phyloP scores from a whole-genome alignment of 2,797 vertebrate species.

The Cryptoblepharus egeriae region DNA sequence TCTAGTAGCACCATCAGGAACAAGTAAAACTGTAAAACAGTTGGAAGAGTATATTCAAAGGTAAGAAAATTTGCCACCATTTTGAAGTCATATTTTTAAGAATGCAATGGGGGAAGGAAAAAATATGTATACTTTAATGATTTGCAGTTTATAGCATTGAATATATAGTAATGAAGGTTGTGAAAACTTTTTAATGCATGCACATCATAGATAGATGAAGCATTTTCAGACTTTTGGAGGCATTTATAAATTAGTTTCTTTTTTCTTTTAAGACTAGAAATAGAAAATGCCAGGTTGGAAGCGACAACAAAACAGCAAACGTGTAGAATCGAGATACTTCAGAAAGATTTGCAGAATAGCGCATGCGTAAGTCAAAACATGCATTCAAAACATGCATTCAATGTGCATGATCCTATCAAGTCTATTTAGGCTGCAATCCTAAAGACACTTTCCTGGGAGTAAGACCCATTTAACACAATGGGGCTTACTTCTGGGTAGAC shows the following conservation, averaged over 20 bases:
- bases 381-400: no score
- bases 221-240: neutral
- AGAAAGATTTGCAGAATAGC: constrained; percentile 82
- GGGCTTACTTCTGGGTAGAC: no score
- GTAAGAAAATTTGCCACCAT: constrained; percentile 65
- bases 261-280: constrained; percentile 85
- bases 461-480: no score
- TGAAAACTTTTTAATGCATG: neutral
- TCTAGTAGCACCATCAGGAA: constrained; percentile 70
- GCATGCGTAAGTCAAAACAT: constrained; percentile 78
- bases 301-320: constrained; percentile 85
- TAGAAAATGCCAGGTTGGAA: constrained; percentile 89
- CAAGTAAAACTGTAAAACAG: constrained; percentile 78
- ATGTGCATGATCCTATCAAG: no score
- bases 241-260: neutral
- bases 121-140: neutral
- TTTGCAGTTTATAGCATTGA: neutral
- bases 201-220: neutral
- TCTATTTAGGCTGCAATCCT: no score
- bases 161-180: neutral
- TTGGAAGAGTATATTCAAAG: constrained; percentile 86
- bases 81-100: neutral
- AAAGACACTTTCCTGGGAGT: no score
- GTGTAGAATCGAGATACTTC: constrained; percentile 84
- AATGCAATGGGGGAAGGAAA: neutral